These are phyloP conservation scores for Miltochrista miniata DNA, from an alignment of 2,888 invertebrate species.

Conservation along the genomic window DNA sequence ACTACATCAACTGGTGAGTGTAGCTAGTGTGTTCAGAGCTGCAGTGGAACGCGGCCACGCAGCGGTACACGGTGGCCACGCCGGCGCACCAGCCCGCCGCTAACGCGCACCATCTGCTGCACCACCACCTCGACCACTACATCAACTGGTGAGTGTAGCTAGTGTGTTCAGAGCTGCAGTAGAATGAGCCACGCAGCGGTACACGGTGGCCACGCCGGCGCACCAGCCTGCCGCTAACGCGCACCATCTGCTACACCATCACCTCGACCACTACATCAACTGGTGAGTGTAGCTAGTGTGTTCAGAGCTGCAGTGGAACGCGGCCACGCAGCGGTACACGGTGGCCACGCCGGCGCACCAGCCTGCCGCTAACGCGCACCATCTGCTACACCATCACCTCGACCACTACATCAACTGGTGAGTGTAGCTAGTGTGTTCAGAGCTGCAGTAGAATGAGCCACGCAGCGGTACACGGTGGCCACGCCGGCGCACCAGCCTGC, in stretches of 20 bases:
- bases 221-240: slow-evolving; percentile 93
- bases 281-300: slow-evolving; percentile 88
- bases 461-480: slow-evolving; percentile 90
- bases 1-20: slow-evolving; percentile 90
- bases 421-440: slow-evolving; percentile 90
- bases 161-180: slow-evolving; percentile 92
- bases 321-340: slow-evolving; percentile 90
- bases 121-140: slow-evolving; percentile 94
- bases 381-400: slow-evolving; percentile 93
- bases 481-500: slow-evolving; percentile 91
- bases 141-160: slow-evolving; percentile 90
- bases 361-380: slow-evolving; percentile 94
- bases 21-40: slow-evolving; percentile 93
- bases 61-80: slow-evolving; percentile 90
- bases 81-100: slow-evolving; percentile 91
- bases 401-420: slow-evolving; percentile 94
- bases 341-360: slow-evolving; percentile 91
- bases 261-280: slow-evolving; percentile 95
- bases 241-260: slow-evolving; percentile 94
- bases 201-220: slow-evolving; percentile 91
- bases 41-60: slow-evolving; percentile 90
- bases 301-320: slow-evolving; percentile 92
- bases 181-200: slow-evolving; percentile 90
- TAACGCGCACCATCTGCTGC: slow-evolving; percentile 95
- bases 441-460: slow-evolving; percentile 90